Evolutionary conservation across 2,113 vertebrate genomes (phyloP).

Genomic region (Furnarius figulus): DNA sequence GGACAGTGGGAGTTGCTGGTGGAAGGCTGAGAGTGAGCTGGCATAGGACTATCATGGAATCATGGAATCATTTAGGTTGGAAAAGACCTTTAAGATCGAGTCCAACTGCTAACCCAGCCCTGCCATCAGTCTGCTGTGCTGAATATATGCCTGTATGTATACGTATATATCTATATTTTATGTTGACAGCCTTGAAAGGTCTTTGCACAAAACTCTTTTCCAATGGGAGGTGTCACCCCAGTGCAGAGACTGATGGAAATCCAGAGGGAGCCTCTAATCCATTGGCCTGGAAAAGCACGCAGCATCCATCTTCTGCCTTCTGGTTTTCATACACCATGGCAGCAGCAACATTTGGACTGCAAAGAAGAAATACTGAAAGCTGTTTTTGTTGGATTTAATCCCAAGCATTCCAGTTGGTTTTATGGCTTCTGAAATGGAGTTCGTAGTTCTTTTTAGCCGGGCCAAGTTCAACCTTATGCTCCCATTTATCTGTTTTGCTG

Average conservation of each 20-base stretch:
- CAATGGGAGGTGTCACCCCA: not conserved
- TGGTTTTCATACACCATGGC: not conserved
- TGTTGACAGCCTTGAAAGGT: not conserved
- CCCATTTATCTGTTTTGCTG: slow-evolving; percentile 44
- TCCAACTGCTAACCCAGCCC: not conserved
- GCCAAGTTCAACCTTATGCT: slow-evolving; percentile 45
- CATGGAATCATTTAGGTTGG: not conserved
- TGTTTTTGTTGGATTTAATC: slow-evolving; percentile 26
- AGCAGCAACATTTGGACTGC: not conserved
- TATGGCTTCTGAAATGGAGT: slow-evolving; percentile 52
- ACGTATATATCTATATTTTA: not conserved
- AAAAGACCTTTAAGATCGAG: not conserved
- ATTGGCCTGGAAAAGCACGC: not conserved
- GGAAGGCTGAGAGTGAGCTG: not conserved
- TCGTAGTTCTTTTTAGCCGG: not conserved
- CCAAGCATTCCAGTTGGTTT: slow-evolving; percentile 49
- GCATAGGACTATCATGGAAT: not conserved
- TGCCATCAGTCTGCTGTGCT: not conserved
- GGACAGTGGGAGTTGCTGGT: not conserved
- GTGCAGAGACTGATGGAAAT: not conserved
- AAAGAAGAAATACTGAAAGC: slow-evolving; percentile 35
- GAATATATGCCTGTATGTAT: not conserved
- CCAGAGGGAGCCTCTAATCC: not conserved
- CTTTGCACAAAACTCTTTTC: not conserved
- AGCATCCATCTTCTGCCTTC: not conserved